These are phyloP conservation scores for Eucera pruinosa DNA, from an alignment of 2,888 invertebrate genomes.

Conservation along the genomic window DNA sequence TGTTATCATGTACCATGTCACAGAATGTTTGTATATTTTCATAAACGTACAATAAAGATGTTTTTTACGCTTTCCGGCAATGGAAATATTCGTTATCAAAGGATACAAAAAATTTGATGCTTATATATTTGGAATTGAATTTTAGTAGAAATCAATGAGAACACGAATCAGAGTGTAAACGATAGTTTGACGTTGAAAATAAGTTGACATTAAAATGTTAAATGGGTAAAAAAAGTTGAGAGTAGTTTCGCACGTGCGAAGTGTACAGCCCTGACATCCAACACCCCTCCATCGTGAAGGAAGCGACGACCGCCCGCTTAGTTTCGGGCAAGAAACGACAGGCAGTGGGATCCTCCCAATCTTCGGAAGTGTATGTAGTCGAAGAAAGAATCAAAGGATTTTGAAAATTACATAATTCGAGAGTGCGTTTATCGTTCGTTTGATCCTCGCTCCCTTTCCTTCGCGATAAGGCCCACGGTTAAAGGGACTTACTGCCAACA, in stretches of 20 bases:
- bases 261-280: slow-evolving; percentile 74
- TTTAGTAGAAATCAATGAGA: background rate
- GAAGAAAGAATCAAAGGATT: slow-evolving; percentile 45
- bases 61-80: slow-evolving; percentile 10
- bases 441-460: slow-evolving; percentile 31
- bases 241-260: slow-evolving; percentile 22
- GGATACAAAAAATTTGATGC: background rate
- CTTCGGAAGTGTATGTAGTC: slow-evolving; percentile 47
- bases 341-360: slow-evolving; percentile 73
- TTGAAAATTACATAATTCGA: slow-evolving; percentile 67
- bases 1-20: background rate
- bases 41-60: slow-evolving; percentile 37
- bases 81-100: background rate
- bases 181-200: background rate
- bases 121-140: background rate
- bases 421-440: slow-evolving; percentile 38
- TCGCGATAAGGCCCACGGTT: slow-evolving; percentile 60
- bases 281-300: slow-evolving; percentile 75
- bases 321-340: slow-evolving; percentile 79
- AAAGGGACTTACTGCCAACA: slow-evolving; percentile 68
- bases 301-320: slow-evolving; percentile 77
- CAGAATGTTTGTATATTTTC: slow-evolving; percentile 31
- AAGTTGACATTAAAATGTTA: background rate
- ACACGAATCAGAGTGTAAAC: background rate
- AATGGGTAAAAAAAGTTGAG: slow-evolving; percentile 11